Base-by-base conservation (phyloP, 2,888 invertebrate species). In the Carabus problematicus region DNA sequence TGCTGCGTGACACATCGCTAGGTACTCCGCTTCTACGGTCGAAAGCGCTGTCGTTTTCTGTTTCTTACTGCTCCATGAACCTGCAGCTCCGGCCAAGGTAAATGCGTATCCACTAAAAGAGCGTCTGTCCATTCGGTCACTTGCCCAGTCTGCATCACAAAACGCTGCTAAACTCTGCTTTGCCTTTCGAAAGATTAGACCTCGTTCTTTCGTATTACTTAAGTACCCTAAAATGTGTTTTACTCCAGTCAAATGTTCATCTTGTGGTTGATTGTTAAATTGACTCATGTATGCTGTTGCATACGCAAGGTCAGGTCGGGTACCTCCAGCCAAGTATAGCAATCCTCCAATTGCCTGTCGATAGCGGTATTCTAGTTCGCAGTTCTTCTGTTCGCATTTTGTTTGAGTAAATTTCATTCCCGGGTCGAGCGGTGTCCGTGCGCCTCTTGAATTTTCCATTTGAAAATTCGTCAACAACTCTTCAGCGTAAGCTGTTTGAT, bases 21-120 rank as follows among this genome's bases (percentile, higher is more conserved):
- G 55, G n/a, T 64, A 64, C 43, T 64, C 64, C 0, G 64, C 41
- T 55, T 64, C 42, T 18, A 64, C 64, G 16, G 55, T 55, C 12
- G 64, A 59, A 8, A 59, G 12, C 9, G 59, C 59, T 41, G 42
- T 54, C 2, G 18, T 59, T 12, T 41, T 39, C 41, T 59, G 59
- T 14, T 59, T 59, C 14, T 49, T 63, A 1, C 54, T 63, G 6
- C 54, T 63, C 63, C 63, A 64, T 1, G 63, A 63, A 3, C 39
- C 12, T 11, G 54, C 52, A 29, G 52, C 16, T 40, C 52, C 63
- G 16, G 52, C 63, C 7, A 63, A 8, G 14, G 9, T 40, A 11
- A 63, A 11, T n/a, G 52, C 41, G 14, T 63, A 63, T n/a, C 14
- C 54, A 40, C 63, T 63, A 45, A 63, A 52, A 14, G 63, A 63